A percentile compares a stretch with the other conserved stretches of the same genome.
These are phyloP conservation scores for Grammomys surdaster DNA, from an alignment of 2,113 vertebrate species.

Conservation along the genomic window DNA sequence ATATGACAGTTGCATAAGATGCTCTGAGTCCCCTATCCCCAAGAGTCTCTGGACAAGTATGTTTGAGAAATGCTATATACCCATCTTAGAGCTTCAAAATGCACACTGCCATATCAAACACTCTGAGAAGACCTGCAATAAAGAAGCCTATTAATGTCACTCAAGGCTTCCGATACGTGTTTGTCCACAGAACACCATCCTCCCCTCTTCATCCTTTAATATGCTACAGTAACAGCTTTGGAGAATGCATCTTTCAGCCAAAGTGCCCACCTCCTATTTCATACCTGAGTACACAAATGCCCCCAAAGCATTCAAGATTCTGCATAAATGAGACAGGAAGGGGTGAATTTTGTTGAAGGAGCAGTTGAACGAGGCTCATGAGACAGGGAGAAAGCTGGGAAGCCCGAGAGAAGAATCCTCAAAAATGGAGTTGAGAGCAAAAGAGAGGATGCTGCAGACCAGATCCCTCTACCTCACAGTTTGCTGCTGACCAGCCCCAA, in stretches of 20 bases:
- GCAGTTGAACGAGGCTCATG: background rate
- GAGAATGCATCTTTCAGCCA: background rate
- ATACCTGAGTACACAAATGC: slow-evolving; percentile 36
- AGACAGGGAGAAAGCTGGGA: background rate
- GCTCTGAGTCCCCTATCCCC: background rate
- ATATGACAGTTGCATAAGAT: slow-evolving; percentile 1
- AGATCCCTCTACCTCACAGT: background rate
- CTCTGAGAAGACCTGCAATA: slow-evolving; percentile 13
- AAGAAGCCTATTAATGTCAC: slow-evolving; percentile 20
- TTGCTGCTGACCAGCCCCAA: background rate
- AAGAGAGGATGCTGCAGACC: background rate
- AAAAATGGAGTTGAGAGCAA: slow-evolving; percentile 24
- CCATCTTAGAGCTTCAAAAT: background rate
- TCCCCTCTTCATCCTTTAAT: slow-evolving; percentile 16
- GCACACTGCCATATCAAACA: slow-evolving; percentile 10
- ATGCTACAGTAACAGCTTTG: background rate
- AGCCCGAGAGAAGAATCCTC: background rate
- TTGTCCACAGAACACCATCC: slow-evolving; percentile 6
- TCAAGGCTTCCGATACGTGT: background rate
- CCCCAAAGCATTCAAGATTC: background rate
- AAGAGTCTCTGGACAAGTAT: slow-evolving; percentile 14
- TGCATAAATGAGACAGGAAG: slow-evolving; percentile 12
- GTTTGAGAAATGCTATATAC: slow-evolving; percentile 10
- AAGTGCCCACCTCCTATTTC: background rate
- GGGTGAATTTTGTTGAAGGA: slow-evolving; percentile 2